Conservation (phyloP, 2,888 invertebrate species). For the Clitarchus hookeri region DNA sequence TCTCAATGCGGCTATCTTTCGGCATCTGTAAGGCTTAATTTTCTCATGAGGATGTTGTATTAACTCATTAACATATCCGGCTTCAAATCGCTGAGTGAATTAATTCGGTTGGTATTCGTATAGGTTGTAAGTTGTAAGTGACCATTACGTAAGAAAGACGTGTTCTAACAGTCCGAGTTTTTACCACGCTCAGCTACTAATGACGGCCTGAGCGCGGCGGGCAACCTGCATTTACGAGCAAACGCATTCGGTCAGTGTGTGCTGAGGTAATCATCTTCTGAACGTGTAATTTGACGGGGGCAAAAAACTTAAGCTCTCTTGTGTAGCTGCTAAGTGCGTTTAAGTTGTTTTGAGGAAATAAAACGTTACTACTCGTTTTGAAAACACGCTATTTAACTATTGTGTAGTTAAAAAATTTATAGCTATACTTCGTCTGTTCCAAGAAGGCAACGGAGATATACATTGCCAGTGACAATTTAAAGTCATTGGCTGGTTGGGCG, state of each 20-base stretch:
- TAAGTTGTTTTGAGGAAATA: not conserved
- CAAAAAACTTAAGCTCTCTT: not conserved
- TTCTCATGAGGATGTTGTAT: not conserved
- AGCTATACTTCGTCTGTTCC: no score
- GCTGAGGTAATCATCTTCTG: not conserved
- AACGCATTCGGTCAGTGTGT: not conserved
- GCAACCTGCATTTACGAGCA: not conserved
- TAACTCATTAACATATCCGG: conserved; percentile 6
- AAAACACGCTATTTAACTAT: not conserved
- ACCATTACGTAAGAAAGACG: conserved; percentile 9
- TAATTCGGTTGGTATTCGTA: not conserved
- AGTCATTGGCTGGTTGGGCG: no score
- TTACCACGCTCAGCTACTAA: not conserved
- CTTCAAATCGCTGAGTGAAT: not conserved
- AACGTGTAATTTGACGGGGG: conserved; percentile 8
- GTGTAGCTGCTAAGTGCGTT: not conserved
- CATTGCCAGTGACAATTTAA: no score
- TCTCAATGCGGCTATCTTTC: no score
- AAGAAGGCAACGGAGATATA: no score
- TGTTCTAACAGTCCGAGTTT: not conserved
- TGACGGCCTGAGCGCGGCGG: not conserved
- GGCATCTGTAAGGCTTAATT: not conserved
- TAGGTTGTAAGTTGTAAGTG: not conserved
- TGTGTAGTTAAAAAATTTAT: not conserved
- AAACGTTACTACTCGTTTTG: not conserved